These are phyloP conservation scores for Drosophila pandora DNA, from an alignment of 1,140 invertebrate genomes.

Conservation along the genomic window DNA sequence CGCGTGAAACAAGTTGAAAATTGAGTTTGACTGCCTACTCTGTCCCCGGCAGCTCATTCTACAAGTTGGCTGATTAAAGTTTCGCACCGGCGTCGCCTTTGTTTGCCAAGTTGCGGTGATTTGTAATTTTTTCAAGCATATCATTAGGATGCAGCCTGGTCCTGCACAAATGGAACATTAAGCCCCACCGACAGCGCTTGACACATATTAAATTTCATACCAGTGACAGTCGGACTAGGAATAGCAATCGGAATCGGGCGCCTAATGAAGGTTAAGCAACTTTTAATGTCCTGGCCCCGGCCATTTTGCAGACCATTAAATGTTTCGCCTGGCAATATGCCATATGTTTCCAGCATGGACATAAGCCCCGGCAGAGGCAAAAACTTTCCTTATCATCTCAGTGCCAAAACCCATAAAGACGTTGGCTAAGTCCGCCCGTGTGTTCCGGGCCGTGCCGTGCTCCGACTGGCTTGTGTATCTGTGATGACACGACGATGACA, in stretches of 20 bases:
- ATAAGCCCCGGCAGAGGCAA: slow-evolving; percentile 53
- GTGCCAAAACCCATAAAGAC: slow-evolving; percentile 74
- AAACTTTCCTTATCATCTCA: slow-evolving; percentile 78
- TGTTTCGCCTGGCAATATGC: slow-evolving; percentile 81
- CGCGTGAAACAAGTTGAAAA: slow-evolving; percentile 69
- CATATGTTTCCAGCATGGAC: slow-evolving; percentile 75
- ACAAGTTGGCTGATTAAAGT: slow-evolving; percentile 56
- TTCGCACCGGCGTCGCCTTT: slow-evolving; percentile 23
- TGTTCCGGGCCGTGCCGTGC: slow-evolving; percentile 8
- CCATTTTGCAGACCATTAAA: slow-evolving; percentile 81
- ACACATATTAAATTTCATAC: slow-evolving; percentile 79
- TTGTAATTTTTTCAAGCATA: slow-evolving; percentile 71
- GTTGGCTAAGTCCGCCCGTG: slow-evolving; percentile 17
- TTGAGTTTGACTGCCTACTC: slow-evolving; percentile 50
- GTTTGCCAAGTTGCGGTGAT: slow-evolving; percentile 70
- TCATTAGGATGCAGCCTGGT: slow-evolving; percentile 69
- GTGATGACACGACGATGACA: slow-evolving; percentile 62
- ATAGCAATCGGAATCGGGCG: slow-evolving; percentile 43
- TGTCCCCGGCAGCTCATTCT: not conserved
- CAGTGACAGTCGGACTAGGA: slow-evolving; percentile 43
- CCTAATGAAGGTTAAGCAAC: slow-evolving; percentile 82
- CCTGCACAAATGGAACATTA: slow-evolving; percentile 77
- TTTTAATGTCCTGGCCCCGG: slow-evolving; percentile 66
- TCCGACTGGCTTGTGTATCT: slow-evolving; percentile 12
- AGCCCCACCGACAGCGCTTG: slow-evolving; percentile 51